phyloP scores from a whole-genome alignment of 2,797 vertebrate species.

The Betta splendens region DNA sequence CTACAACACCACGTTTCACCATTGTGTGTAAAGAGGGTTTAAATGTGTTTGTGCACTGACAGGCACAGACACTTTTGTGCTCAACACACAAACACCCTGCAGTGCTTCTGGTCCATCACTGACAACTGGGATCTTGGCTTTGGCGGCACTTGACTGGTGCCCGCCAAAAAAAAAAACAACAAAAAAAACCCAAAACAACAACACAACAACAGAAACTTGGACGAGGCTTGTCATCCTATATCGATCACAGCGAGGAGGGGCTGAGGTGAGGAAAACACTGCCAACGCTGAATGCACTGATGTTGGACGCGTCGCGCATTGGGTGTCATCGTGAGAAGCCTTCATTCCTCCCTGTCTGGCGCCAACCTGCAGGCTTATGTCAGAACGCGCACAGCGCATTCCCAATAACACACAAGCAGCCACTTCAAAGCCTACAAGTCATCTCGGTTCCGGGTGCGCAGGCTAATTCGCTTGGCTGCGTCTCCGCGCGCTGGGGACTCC shows the following conservation, averaged over 20 bases:
- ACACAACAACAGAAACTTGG: constrained; percentile 43
- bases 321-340: constrained; percentile 65
- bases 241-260: constrained; percentile 43
- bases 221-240: constrained; percentile 43
- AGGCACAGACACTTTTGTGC: constrained; percentile 11
- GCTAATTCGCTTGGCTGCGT: constrained; percentile 29
- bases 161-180: constrained; percentile 7
- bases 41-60: constrained; percentile 12
- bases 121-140: constrained; percentile 39
- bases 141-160: constrained; percentile 16
- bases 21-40: background rate
- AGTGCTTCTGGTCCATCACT: constrained; percentile 33
- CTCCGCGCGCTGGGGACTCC: constrained; percentile 20
- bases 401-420: constrained; percentile 4
- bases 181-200: constrained; percentile 11
- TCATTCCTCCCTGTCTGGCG: constrained; percentile 36
- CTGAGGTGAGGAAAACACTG: constrained; percentile 29
- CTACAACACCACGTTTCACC: constrained; percentile 4
- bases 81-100: constrained; percentile 26
- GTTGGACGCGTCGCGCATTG: constrained; percentile 50
- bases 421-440: constrained; percentile 8
- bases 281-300: constrained; percentile 51
- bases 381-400: constrained; percentile 30
- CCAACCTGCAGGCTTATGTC: constrained; percentile 50
- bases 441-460: constrained; percentile 14